Conservation (phyloP, 2,797 vertebrate species). For the Sebastes minor region DNA sequence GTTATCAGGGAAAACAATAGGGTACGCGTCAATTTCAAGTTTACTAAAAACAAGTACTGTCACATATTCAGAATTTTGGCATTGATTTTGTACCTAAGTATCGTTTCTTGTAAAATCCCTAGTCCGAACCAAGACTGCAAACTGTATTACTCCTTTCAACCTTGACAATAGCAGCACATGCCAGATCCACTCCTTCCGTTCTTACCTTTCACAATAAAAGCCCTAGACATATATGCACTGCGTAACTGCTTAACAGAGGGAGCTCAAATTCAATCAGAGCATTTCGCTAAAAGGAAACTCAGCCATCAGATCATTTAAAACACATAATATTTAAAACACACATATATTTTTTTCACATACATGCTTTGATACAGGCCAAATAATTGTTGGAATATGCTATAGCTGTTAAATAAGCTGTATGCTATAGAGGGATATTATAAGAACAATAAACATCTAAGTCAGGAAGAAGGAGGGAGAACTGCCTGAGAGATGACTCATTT, state of each 20-base stretch:
- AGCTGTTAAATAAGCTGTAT: background rate
- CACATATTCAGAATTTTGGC: too few species aligned
- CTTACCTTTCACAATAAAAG: background rate
- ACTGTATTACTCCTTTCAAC: background rate
- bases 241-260: background rate
- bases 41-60: too few species aligned
- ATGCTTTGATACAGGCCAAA: background rate
- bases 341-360: background rate
- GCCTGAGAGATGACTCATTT: conserved; percentile 45
- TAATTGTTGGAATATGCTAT: background rate
- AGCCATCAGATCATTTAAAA: background rate
- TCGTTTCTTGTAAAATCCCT: too few species aligned
- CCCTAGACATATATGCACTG: background rate
- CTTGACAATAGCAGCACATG: background rate
- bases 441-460: conserved; percentile 36
- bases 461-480: conserved; percentile 11
- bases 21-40: too few species aligned
- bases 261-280: background rate
- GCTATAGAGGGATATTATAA: conserved; percentile 3
- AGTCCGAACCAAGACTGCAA: background rate
- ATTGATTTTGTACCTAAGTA: too few species aligned
- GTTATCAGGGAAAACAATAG: too few species aligned
- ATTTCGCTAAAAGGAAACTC: too few species aligned
- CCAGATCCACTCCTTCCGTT: background rate
- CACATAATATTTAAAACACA: background rate